These are phyloP conservation scores for Hirundichthys speculiger DNA, from an alignment of 2,113 vertebrate species.

Conservation along the genomic window DNA sequence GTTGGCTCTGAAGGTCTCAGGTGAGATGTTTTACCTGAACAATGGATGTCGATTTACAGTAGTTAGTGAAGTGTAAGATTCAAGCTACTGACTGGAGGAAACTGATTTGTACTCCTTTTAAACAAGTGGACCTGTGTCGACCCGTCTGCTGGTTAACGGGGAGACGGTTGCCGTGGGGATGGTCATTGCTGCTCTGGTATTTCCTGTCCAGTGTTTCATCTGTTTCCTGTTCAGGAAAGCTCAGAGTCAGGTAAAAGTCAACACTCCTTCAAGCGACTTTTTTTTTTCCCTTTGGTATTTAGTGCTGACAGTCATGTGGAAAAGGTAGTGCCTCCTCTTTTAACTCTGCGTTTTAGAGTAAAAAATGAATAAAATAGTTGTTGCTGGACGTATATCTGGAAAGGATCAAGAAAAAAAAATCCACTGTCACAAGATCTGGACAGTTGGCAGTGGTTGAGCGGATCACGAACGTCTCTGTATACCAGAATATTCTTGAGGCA, in stretches of 20 bases:
- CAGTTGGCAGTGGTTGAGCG: too few species aligned
- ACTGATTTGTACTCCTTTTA: background rate
- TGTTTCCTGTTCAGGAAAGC: constrained; percentile 79
- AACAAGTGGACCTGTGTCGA: constrained; percentile 71
- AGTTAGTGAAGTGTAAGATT: background rate
- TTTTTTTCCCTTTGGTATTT: too few species aligned
- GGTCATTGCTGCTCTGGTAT: constrained; percentile 71
- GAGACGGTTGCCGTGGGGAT: constrained; percentile 79
- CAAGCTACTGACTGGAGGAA: background rate
- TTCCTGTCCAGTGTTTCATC: constrained; percentile 82
- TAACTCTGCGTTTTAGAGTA: too few species aligned
- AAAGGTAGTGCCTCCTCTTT: too few species aligned
- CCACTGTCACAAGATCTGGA: too few species aligned
- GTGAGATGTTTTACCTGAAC: constrained; percentile 46
- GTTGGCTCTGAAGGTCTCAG: constrained; percentile 62
- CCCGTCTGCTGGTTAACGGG: constrained; percentile 59
- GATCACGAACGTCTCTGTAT: too few species aligned
- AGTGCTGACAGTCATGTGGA: too few species aligned
- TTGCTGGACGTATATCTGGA: too few species aligned
- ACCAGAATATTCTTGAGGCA: too few species aligned
- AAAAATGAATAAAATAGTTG: too few species aligned
- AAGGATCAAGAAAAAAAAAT: too few species aligned
- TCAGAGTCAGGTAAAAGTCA: constrained; percentile 67
- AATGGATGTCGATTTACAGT: background rate
- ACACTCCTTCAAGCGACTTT: background rate